A percentile compares a stretch with the other conserved stretches of the same genome.
Evolutionary conservation across 2,888 invertebrate species (phyloP).

Genomic region (Heliothis peltigera): DNA sequence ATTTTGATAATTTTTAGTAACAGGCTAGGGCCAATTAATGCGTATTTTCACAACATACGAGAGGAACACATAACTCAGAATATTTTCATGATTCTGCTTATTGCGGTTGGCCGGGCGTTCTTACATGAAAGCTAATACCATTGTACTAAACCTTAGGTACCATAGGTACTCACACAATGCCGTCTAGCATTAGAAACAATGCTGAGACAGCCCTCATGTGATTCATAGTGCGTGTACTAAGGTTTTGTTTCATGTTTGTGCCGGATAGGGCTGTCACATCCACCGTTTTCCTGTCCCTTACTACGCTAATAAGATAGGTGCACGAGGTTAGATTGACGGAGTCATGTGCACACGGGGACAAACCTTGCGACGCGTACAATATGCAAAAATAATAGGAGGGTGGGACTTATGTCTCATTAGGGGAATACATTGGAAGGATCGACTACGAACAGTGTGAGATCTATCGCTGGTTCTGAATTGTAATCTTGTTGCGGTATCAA

Average conservation of each 20-base stretch:
- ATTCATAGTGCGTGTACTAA: conserved; percentile 48
- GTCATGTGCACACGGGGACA: conserved; percentile 62
- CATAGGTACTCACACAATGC: conserved; percentile 10
- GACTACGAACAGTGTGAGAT: conserved; percentile 35
- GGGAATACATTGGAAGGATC: conserved; percentile 57
- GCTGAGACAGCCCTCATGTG: conserved; percentile 44
- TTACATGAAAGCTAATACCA: conserved; percentile 8
- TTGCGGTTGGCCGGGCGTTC: not conserved
- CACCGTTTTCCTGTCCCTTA: conserved; percentile 56
- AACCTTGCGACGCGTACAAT: conserved; percentile 54
- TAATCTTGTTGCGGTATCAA: not conserved
- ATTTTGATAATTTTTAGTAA: too few relatives aligned
- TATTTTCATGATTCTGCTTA: not conserved
- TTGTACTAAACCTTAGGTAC: conserved; percentile 12
- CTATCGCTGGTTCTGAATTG: conserved; percentile 5
- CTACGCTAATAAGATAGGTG: conserved; percentile 66
- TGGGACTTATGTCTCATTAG: conserved; percentile 39
- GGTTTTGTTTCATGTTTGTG: conserved; percentile 51
- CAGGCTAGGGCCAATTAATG: too few relatives aligned
- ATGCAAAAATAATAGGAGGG: conserved; percentile 42
- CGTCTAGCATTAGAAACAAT: conserved; percentile 40
- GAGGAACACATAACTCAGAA: not conserved
- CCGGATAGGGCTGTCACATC: conserved; percentile 59
- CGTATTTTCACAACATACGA: too few relatives aligned
- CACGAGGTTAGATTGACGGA: conserved; percentile 71